Conservation (phyloP, 2,797 vertebrate species). For the Peromyscus eremicus region DNA sequence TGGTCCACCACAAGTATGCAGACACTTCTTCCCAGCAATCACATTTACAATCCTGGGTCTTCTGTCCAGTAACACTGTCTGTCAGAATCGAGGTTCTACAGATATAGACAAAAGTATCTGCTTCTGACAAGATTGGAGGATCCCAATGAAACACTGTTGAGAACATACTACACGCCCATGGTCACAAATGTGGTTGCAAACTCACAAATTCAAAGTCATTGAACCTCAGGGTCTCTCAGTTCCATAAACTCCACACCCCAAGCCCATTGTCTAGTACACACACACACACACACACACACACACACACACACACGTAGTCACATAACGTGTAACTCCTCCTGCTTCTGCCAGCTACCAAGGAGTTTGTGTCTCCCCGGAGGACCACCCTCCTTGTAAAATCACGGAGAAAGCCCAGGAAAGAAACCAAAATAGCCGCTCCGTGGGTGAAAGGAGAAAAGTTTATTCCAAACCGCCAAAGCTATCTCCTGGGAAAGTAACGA, state of each 20-base stretch:
- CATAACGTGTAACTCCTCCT: neutral
- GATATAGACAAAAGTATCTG: neutral
- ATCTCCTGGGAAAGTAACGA: no score
- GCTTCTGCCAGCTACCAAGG: neutral
- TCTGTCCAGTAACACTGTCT: neutral
- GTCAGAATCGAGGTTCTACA: neutral
- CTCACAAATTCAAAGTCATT: neutral
- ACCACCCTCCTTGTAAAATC: neutral
- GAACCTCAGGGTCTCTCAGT: neutral
- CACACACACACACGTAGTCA: neutral
- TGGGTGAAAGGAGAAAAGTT: no score
- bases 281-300: neutral
- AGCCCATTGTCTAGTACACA: neutral
- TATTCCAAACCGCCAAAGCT: no score
- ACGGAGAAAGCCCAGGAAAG: no score
- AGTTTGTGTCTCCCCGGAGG: neutral
- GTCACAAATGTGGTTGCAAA: neutral
- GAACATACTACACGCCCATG: neutral
- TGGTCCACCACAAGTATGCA: no score
- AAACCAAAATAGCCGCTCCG: no score
- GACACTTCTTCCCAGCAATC: neutral
- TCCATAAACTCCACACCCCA: neutral
- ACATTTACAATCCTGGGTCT: neutral
- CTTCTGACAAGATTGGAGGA: conserved; percentile 8
- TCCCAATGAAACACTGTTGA: neutral